Base-by-base conservation (phyloP, 2,888 invertebrate genomes). In the Pomacea canaliculata region DNA sequence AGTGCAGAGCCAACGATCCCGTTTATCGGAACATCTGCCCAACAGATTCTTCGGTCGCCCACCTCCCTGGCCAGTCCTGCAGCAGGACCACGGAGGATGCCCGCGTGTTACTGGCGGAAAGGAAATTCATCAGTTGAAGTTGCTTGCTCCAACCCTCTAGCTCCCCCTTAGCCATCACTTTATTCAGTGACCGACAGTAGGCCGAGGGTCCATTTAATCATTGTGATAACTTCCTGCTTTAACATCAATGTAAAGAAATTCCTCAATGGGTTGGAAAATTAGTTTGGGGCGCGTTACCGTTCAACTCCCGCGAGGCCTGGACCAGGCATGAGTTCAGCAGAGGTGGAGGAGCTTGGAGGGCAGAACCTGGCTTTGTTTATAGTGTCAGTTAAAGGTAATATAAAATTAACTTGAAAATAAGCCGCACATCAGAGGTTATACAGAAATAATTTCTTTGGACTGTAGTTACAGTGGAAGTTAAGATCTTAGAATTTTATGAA, bases 161-260 rank as follows among this genome's bases (percentile, higher is more conserved):
- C 68, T n/a, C 68, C 37, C 68, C 68, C 37, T n/a, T 37, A 46
- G 27, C 23, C 16, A 65, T 9, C 68, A 73, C 68, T 79, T 79
- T 78, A 81, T 79, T 76, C 78, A 72, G 70, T 62, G 71, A 65
- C 68, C 67, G 63, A 48, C 75, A 60, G 65, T 71, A 69, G 79
- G 75, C 68, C 77, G 70, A 70, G 78, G 76, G 75, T 75, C 76
- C 76, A 78, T 77, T 78, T 79, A 81, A 79, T 81, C 81, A 81
- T 78, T 81, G 78, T 78, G 78, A 79, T 78, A 79, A 79, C 79
- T 78, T 76, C 76, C 71, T 73, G 76, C 75, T 72, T 78, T 78
- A 78, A 79, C 81, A 81, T 79, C 79, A 81, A 81, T 81, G 78
- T 76, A 78, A 75, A 77, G 79, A 78, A 79, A 78, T 78, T 76